Conservation (phyloP, 2,888 invertebrate species). For the Eubasilissa splendida region DNA sequence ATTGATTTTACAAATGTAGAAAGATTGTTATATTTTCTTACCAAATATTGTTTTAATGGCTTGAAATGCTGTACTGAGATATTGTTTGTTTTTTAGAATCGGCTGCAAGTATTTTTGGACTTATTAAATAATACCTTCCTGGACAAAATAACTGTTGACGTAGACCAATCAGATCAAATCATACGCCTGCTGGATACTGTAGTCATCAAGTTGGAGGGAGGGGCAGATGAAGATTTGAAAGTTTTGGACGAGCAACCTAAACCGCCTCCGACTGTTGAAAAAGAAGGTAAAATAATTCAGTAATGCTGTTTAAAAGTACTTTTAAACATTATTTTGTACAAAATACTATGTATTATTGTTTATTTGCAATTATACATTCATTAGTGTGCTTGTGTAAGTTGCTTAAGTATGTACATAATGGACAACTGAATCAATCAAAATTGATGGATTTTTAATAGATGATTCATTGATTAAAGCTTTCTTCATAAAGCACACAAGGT, state of each 20-base stretch:
- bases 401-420: too few species aligned
- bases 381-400: too few species aligned
- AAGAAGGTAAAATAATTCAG: slow-evolving; percentile 29
- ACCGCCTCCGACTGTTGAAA: slow-evolving; percentile 55
- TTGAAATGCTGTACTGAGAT: neutral
- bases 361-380: neutral
- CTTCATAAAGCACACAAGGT: too few species aligned
- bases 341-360: too few species aligned
- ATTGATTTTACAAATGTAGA: neutral
- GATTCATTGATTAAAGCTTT: too few species aligned
- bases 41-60: neutral
- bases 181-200: slow-evolving; percentile 94
- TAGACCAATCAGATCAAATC: slow-evolving; percentile 86
- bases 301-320: too few species aligned
- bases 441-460: too few species aligned
- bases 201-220: slow-evolving; percentile 96
- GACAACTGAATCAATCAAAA: too few species aligned
- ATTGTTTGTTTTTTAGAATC: slow-evolving; percentile 74
- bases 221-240: slow-evolving; percentile 89
- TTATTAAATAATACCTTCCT: slow-evolving; percentile 83
- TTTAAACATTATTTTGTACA: too few species aligned
- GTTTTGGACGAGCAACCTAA: slow-evolving; percentile 81
- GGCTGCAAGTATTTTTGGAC: slow-evolving; percentile 91
- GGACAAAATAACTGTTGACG: slow-evolving; percentile 87
- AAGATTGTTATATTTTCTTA: neutral